These are phyloP conservation scores for Bos taurus DNA, from an alignment of 2,113 vertebrate species.

Conservation along the genomic window DNA sequence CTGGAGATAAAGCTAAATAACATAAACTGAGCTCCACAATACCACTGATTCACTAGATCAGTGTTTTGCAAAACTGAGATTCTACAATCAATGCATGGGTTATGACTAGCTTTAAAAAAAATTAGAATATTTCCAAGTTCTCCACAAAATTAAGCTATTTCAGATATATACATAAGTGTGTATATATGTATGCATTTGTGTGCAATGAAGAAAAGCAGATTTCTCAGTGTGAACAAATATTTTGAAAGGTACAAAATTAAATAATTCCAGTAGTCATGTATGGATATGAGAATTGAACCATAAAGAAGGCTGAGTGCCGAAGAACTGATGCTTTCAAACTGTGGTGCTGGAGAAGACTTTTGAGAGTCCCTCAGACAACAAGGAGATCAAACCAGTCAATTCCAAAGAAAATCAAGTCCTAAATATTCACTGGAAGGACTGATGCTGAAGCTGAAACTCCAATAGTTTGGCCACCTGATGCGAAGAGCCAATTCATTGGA, in stretches of 20 bases:
- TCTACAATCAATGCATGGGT: background rate
- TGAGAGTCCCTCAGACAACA: background rate
- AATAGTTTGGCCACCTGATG: background rate
- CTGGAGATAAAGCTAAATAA: background rate
- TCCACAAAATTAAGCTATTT: slow-evolving; percentile 1
- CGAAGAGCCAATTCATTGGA: background rate
- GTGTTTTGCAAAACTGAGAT: background rate
- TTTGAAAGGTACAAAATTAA: background rate
- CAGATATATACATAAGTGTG: background rate
- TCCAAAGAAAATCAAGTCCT: background rate
- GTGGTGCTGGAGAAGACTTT: background rate
- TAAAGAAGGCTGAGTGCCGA: background rate
- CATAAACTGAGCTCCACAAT: background rate
- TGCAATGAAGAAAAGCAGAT: slow-evolving; percentile 13
- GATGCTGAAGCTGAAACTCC: background rate
- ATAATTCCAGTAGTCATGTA: background rate
- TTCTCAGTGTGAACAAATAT: background rate
- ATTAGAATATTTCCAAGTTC: background rate
- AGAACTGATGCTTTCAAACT: background rate
- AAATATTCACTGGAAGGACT: background rate
- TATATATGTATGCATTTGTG: background rate
- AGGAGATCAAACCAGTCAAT: background rate
- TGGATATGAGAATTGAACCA: background rate
- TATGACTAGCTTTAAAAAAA: background rate
- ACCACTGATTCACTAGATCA: background rate